Conservation (phyloP, 2,888 invertebrate species). For the Leptopilina myrica region DNA sequence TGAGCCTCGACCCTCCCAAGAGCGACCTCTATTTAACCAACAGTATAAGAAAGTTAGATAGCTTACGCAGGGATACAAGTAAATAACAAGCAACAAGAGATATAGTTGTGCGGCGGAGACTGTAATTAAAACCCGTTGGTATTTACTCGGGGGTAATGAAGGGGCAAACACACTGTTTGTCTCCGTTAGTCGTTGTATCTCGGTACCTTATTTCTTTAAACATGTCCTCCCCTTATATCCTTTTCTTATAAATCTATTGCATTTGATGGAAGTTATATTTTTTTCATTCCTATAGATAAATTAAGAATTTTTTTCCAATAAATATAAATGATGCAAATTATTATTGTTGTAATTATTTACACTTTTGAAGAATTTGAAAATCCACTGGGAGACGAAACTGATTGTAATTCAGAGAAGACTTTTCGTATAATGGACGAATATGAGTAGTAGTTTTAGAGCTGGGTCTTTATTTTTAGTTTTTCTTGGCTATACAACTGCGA, state of each 20-base stretch:
- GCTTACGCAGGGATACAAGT: constrained; percentile 64
- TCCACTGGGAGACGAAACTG: too few species aligned
- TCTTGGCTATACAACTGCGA: too few species aligned
- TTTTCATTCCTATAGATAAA: too few species aligned
- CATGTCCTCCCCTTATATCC: not conserved
- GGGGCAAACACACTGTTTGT: constrained; percentile 74
- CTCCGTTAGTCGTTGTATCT: constrained; percentile 67
- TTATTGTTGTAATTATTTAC: too few species aligned
- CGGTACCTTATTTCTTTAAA: constrained; percentile 21
- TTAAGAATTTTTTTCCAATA: too few species aligned
- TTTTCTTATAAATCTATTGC: not conserved
- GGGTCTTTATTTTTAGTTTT: too few species aligned
- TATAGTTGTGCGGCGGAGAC: constrained; percentile 66
- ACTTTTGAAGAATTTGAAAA: too few species aligned
- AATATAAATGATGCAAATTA: too few species aligned
- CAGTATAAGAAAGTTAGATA: constrained; percentile 69
- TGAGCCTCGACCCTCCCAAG: constrained; percentile 55
- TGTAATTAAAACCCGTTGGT: constrained; percentile 75
- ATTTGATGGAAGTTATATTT: too few species aligned
- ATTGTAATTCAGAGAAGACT: too few species aligned
- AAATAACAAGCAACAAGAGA: constrained; percentile 73
- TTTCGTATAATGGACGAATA: too few species aligned
- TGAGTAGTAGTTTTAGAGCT: too few species aligned
- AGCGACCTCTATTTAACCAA: constrained; percentile 64
- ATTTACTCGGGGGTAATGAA: constrained; percentile 75